These are phyloP conservation scores for Empidonax traillii DNA, from an alignment of 2,113 vertebrate genomes.

Conservation along the genomic window DNA sequence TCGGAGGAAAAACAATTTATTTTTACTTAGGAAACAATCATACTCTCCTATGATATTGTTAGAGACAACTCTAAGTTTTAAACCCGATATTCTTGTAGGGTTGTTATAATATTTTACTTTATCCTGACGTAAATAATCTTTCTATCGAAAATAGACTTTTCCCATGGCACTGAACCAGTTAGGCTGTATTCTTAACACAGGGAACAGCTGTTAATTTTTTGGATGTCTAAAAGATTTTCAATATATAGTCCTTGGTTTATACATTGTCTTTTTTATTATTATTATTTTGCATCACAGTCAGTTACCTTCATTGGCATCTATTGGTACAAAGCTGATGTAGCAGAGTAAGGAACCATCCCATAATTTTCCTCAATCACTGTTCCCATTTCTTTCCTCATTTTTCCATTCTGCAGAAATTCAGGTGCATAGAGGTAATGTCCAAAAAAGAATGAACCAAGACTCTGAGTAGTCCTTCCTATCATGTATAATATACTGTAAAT, in stretches of 20 bases:
- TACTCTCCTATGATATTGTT: not conserved
- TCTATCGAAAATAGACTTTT: not conserved
- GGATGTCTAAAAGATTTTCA: not conserved
- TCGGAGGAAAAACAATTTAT: not conserved
- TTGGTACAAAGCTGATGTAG: not conserved
- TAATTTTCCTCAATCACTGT: not conserved
- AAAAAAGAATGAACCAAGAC: not conserved
- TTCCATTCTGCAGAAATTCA: not conserved
- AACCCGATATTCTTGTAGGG: not conserved
- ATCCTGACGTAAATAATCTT: not conserved
- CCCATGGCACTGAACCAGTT: not conserved
- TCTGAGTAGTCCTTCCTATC: not conserved
- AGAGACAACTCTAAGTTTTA: not conserved
- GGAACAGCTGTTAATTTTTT: not conserved
- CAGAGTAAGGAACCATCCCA: not conserved
- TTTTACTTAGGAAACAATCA: not conserved
- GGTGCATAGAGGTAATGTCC: not conserved
- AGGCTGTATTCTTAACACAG: not conserved
- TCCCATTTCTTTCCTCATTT: not conserved
- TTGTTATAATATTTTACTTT: not conserved
- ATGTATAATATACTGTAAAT: not conserved
- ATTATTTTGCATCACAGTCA: not conserved
- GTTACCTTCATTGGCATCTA: not conserved
- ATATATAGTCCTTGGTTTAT: not conserved
- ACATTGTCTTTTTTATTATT: not conserved